Conservation (phyloP, 2,113 vertebrate genomes). For the Theristicus caerulescens region DNA sequence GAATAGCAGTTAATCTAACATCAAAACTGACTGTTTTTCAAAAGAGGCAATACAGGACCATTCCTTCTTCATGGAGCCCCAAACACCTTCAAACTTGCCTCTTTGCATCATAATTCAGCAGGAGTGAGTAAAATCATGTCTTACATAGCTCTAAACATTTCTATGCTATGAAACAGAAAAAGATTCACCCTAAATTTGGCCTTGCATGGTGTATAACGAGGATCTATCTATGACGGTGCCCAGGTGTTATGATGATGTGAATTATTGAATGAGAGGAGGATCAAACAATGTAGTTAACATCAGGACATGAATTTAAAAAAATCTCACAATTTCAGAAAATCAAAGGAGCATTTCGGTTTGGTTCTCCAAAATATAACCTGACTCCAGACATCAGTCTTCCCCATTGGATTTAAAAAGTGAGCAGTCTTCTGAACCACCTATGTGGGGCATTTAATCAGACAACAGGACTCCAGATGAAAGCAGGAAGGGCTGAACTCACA, state of each 20-base stretch:
- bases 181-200: not conserved
- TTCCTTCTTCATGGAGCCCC: not conserved
- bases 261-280: not conserved
- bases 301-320: not conserved
- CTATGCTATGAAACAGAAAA: not conserved
- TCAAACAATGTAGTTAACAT: not conserved
- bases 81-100: not conserved
- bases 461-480: not conserved
- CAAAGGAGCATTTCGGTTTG: not conserved
- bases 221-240: not conserved
- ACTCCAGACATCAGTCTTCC: not conserved
- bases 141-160: not conserved
- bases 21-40: not conserved
- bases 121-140: not conserved
- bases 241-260: not conserved
- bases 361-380: not conserved
- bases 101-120: not conserved
- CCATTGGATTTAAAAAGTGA: not conserved
- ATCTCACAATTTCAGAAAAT: not conserved
- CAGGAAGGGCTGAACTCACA: not conserved
- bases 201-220: rapidly evolving
- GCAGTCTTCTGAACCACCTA: not conserved
- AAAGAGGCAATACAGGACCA: not conserved
- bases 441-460: not conserved
- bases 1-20: not conserved